Conservation (phyloP, 1,140 invertebrate genomes). For the Theocolax elegans region DNA sequence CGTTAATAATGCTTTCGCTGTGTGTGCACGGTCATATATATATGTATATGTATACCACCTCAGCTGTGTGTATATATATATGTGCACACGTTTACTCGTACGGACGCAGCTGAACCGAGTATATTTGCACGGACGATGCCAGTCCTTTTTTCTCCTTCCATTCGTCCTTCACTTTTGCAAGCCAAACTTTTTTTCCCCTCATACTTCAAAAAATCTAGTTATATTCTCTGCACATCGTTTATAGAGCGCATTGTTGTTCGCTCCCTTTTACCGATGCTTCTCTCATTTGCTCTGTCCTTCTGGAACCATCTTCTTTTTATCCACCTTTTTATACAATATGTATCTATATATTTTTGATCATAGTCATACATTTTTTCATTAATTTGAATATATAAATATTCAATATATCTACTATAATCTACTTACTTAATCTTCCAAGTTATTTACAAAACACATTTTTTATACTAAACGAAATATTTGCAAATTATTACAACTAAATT, state of each 20-base stretch:
- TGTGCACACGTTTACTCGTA: slow-evolving; percentile 5
- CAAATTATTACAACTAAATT: no score
- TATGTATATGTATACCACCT: background rate
- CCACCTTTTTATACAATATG: no score
- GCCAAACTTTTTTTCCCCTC: slow-evolving; percentile 14
- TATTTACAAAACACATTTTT: no score
- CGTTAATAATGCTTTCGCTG: slow-evolving; percentile 33
- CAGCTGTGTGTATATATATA: background rate
- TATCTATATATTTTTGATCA: no score
- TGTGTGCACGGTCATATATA: background rate
- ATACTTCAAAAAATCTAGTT: slow-evolving; percentile 27
- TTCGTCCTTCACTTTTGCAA: background rate
- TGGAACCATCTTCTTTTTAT: no score
- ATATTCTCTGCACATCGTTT: background rate
- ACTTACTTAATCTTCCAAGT: no score
- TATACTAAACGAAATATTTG: no score
- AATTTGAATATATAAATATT: no score
- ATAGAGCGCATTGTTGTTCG: background rate
- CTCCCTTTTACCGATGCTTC: no score
- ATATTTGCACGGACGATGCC: background rate
- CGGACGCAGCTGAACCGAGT: slow-evolving; percentile 13
- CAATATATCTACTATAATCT: no score
- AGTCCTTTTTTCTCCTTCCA: background rate
- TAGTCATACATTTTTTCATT: no score
- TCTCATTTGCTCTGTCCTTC: no score